These are phyloP conservation scores for Melanostigma gelatinosum DNA, from an alignment of 2,113 vertebrate species.

Conservation along the genomic window DNA sequence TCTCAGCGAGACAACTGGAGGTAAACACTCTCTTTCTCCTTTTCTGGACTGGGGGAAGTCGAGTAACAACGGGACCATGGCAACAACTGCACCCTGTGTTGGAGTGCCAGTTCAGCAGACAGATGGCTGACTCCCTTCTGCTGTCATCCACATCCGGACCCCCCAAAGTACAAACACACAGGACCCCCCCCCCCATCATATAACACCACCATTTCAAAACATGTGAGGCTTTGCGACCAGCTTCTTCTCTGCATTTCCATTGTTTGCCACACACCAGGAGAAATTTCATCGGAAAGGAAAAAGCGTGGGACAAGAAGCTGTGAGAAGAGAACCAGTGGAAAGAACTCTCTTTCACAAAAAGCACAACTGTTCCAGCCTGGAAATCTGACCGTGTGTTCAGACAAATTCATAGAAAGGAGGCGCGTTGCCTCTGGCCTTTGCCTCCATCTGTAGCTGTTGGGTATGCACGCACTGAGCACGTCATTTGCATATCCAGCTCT, in stretches of 20 bases:
- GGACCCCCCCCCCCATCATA: background rate
- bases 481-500: background rate
- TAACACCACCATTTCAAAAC: background rate
- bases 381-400: background rate
- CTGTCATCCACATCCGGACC: constrained; percentile 10
- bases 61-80: constrained; percentile 24
- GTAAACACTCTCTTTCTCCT: background rate
- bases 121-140: constrained; percentile 32
- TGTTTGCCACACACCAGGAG: background rate
- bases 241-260: background rate
- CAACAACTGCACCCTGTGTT: constrained; percentile 10
- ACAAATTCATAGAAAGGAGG: background rate
- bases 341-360: background rate
- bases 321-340: background rate
- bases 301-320: background rate
- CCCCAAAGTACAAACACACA: background rate
- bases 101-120: constrained; percentile 19
- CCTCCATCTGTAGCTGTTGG: background rate
- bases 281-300: background rate
- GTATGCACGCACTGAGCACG: background rate
- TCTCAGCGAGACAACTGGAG: background rate
- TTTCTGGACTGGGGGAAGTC: background rate
- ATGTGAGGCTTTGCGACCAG: too few species aligned
- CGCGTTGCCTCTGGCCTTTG: constrained; percentile 20
- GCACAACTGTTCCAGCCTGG: background rate